These are phyloP conservation scores for Mastomys coucha DNA, from an alignment of 2,113 vertebrate species.

Conservation along the genomic window DNA sequence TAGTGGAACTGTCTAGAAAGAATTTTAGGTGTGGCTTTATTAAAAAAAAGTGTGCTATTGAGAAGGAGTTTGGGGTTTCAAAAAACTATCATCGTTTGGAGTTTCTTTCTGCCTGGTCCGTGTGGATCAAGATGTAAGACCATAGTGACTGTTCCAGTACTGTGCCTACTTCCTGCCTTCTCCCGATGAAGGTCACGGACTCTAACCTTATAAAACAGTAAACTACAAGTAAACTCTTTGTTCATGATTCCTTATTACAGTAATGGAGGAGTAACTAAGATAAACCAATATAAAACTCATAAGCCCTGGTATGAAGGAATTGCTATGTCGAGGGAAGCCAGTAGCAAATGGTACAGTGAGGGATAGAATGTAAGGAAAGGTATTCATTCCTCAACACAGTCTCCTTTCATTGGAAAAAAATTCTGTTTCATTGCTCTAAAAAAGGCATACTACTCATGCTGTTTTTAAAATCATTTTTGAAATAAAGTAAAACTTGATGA, in stretches of 20 bases:
- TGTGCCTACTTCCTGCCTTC: not conserved
- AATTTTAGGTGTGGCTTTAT: not conserved
- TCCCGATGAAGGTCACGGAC: not conserved
- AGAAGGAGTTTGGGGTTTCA: not conserved
- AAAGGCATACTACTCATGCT: not conserved
- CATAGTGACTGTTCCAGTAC: not conserved
- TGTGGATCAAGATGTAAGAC: not conserved
- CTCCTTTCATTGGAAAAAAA: too few relatives aligned
- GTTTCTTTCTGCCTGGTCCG: not conserved
- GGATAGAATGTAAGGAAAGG: not conserved
- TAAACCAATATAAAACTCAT: not conserved
- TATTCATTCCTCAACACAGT: not conserved
- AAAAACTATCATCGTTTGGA: not conserved
- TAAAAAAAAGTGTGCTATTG: not conserved
- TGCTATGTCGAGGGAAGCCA: not conserved
- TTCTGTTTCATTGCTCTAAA: not conserved
- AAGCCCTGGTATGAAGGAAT: not conserved
- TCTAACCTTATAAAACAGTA: not conserved
- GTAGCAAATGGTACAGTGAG: not conserved
- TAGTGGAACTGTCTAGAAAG: not conserved
- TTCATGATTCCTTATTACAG: not conserved
- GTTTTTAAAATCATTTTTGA: conserved; percentile 25
- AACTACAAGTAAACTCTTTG: not conserved
- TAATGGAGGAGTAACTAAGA: not conserved
- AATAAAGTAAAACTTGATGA: not conserved